Base-by-base conservation (phyloP, 2,113 vertebrate genomes). In the Psephotus haematonotus region DNA sequence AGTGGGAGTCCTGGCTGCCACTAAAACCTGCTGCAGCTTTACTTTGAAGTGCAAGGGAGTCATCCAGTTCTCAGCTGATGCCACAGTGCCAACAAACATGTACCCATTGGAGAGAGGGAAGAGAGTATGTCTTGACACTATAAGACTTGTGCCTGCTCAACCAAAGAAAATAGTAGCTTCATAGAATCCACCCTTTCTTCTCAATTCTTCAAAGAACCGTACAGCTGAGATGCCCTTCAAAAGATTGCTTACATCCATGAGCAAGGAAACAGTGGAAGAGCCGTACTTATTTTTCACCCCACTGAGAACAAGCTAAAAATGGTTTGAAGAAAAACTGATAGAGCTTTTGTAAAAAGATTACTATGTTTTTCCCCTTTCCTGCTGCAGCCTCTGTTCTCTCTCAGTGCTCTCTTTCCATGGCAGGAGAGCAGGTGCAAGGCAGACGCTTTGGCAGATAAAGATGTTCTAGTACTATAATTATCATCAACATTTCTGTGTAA, bases 381-480 rank as follows among this genome's bases (percentile, higher is more conserved):
- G 8, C 20, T 81, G 33, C 76, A 83, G 46, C 28, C 65, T 88
- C 68, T 93, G 43, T 80, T 94, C 52, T 92, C 44, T 88, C 76
- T 92, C 39, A 13, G 13, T 60, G 60, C 90, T 93, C 76, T 77
- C 68, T 90, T 92, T 68, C 50, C 33, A 3, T 15, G 50, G 65
- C 24, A 93, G 94, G 80, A 94, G 92, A 95, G 82, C 95, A 96
- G 94, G 92, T 96, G 95, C 18, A 4, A 92, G 71, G 88, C 92
- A 82, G 88, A 93, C 0, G 0, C 72, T 93, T 78, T 95, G 90
- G 93, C 94, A 96, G 60, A 92, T 64, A 86, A 71, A 60, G 49
- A 94, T 88, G 55, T 83, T 86, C 90, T 47, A 86, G 72, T 68
- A 43, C 82, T 93, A 39, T 88, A 95, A 93, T 93, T 96, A 90